Conservation (phyloP, 1,140 invertebrate species). For the Laupala kohalensis region DNA sequence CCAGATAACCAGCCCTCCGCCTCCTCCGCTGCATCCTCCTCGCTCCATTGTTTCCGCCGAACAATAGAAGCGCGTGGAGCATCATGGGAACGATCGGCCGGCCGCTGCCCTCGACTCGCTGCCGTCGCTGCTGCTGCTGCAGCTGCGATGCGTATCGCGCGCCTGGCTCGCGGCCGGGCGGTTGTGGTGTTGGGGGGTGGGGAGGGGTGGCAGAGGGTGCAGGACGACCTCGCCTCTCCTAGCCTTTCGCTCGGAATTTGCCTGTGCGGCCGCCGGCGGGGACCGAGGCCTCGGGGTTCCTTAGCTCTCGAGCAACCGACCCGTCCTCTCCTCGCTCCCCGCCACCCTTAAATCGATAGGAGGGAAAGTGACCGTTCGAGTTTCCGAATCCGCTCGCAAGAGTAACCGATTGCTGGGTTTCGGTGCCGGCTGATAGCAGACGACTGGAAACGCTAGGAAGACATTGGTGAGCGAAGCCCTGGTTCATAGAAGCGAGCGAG, state of each 20-base stretch:
- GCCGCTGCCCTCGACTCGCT: background rate
- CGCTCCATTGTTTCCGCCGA: background rate
- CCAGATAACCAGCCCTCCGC: background rate
- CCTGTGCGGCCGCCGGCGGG: background rate
- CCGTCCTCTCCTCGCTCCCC: background rate
- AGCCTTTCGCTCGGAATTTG: background rate
- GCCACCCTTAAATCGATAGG: background rate
- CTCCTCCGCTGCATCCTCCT: background rate
- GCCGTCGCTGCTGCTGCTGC: too few relatives aligned
- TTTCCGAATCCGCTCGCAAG: too few relatives aligned
- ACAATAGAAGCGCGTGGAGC: background rate
- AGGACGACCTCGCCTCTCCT: background rate
- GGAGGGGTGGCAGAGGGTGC: background rate
- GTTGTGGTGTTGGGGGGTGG: too few relatives aligned
- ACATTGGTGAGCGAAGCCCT: too few relatives aligned
- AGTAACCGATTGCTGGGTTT: background rate
- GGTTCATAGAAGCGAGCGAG: too few relatives aligned
- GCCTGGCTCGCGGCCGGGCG: too few relatives aligned
- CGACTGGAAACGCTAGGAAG: too few relatives aligned
- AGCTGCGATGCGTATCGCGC: too few relatives aligned
- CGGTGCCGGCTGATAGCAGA: background rate
- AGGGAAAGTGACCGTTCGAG: background rate
- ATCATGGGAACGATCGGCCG: background rate
- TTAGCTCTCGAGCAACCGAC: background rate
- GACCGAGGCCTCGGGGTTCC: background rate